A percentile compares a stretch with the other conserved stretches of the same genome.
phyloP scores from a whole-genome alignment of 2,888 invertebrate genomes.

The Petrolisthes manimaculis region DNA sequence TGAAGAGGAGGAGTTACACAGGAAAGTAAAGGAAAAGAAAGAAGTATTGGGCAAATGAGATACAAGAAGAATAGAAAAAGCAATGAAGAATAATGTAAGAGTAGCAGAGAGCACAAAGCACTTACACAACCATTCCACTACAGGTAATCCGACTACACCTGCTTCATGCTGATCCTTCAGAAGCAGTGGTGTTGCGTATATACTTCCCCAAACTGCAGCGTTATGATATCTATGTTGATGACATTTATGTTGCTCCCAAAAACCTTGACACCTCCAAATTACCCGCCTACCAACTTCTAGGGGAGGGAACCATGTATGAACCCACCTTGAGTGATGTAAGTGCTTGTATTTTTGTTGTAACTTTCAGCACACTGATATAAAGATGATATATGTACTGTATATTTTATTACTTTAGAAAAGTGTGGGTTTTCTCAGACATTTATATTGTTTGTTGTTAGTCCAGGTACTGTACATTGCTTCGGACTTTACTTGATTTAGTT shows the following conservation, averaged over 20 bases:
- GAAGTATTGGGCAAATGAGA: background rate
- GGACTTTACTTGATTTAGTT: too few species aligned
- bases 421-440: background rate
- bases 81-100: background rate
- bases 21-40: background rate
- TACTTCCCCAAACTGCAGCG: constrained; percentile 62
- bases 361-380: too few species aligned
- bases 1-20: background rate
- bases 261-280: constrained; percentile 40
- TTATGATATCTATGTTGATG: constrained; percentile 52
- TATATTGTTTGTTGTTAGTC: background rate
- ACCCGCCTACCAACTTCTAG: constrained; percentile 32
- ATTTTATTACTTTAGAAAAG: background rate
- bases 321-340: constrained; percentile 41
- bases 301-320: constrained; percentile 10
- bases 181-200: constrained; percentile 50
- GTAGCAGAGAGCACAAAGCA: background rate
- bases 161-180: constrained; percentile 27
- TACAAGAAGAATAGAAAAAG: background rate
- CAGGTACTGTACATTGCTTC: background rate
- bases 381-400: background rate
- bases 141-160: constrained; percentile 52
- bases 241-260: constrained; percentile 43
- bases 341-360: background rate
- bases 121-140: background rate